A percentile compares a stretch with the other conserved stretches of the same genome.
These are phyloP conservation scores for Oostethus manadensis DNA, from an alignment of 2,113 vertebrate species.

Conservation along the genomic window DNA sequence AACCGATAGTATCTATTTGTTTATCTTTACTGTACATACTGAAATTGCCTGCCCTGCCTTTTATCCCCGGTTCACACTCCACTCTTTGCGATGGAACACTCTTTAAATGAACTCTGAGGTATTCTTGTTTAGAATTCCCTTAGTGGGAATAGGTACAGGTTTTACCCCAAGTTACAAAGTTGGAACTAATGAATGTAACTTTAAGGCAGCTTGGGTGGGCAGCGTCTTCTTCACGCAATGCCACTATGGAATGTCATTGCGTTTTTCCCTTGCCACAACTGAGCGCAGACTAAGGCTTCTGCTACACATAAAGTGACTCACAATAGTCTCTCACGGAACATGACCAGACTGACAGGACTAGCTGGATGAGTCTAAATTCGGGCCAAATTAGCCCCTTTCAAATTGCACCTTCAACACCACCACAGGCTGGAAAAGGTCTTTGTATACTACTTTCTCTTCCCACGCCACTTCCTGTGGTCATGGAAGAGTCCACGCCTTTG, in stretches of 20 bases:
- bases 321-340: background rate
- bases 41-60: no score
- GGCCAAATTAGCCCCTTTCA: constrained; percentile 12
- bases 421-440: constrained; percentile 16
- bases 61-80: no score
- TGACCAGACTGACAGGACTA: background rate
- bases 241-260: constrained; percentile 2
- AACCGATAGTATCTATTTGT: no score
- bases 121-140: no score
- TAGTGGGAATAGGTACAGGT: no score
- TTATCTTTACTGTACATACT: no score
- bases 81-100: no score
- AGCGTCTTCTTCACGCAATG: background rate
- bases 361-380: background rate
- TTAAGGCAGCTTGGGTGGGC: background rate
- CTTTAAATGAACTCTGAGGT: no score
- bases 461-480: constrained; percentile 46
- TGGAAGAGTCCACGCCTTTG: constrained; percentile 22
- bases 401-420: constrained; percentile 5
- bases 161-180: no score
- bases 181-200: no score
- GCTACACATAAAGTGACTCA: constrained; percentile 1
- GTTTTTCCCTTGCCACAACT: constrained; percentile 1
- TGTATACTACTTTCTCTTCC: constrained; percentile 19
- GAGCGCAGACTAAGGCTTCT: constrained; percentile 3